Base-by-base conservation (phyloP, 1,140 invertebrate species). In the Colletes latitarsis region DNA sequence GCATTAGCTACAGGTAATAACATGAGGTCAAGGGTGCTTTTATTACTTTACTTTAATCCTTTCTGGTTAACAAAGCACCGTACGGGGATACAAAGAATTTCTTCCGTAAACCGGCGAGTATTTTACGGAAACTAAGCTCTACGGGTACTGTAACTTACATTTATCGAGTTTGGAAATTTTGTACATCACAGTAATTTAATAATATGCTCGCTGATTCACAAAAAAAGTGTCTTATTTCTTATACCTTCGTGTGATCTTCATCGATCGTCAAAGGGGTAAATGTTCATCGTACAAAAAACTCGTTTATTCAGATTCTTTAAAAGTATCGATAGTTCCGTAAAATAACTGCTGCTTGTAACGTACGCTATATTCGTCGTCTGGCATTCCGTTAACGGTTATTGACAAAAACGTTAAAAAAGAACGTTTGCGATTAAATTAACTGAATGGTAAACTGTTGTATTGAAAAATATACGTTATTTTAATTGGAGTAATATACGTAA, bases 1-100 rank as follows among this genome's bases (percentile, higher is more conserved):
- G 9, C 43, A 21, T 41, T 80, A 68, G 19, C 41, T 57, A 49
- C 62, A 80, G 78, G 72, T 80, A 75, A 80, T 30, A 1, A 12
- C 9, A 39, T 4, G 0, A 64, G 8, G 46, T 74, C 15, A 52
- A 66, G 5, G 5, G 15, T 43, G 30, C 49, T 21, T 14, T 5
- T 17, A 68, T 76, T 62, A 49, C 12, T 19, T 70, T 63, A 41
- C 60, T 17, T 72, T 2, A 53, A 62, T 10, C 49, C 49, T 12
- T 49, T 49, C 5, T 12, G 8, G 1, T 49, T 10, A 3, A 1
- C 2, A 10, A 10, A 49, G 43, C 49, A 43, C 8, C 43, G 43
- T 43, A 43, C 43, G 5, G 43, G 43, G 43, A 43, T 8, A 49
- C 49, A 9, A 49, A 10, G 8, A 49, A 49, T 12, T 12, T 49